A percentile compares a stretch with the other conserved stretches of the same genome.
These are phyloP conservation scores for Catharus minimus DNA, from an alignment of 2,113 vertebrate genomes.

Conservation along the genomic window DNA sequence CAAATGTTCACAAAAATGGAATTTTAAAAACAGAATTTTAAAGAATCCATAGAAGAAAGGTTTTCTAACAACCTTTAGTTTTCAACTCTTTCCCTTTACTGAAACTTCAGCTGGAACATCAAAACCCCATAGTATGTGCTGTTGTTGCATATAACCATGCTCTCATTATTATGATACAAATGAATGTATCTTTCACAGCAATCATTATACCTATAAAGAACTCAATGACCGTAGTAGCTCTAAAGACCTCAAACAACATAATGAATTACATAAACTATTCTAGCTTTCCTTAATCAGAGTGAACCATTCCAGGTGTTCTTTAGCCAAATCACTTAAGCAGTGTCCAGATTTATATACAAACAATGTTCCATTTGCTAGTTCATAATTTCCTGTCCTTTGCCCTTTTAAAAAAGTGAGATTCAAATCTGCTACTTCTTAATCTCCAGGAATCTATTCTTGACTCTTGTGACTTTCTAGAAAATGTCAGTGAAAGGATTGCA, in stretches of 20 bases:
- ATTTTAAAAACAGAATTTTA: background rate
- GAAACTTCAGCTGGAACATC: background rate
- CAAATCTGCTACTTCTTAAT: constrained; percentile 11
- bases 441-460: constrained; percentile 6
- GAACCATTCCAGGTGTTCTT: constrained; percentile 47
- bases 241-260: background rate
- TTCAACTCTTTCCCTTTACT: background rate
- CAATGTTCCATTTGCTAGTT: constrained; percentile 49
- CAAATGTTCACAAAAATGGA: background rate
- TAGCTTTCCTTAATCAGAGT: background rate
- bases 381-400: constrained; percentile 37
- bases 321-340: constrained; percentile 31
- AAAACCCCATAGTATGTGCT: background rate
- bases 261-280: constrained; percentile 9
- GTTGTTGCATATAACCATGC: background rate
- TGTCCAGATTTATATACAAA: constrained; percentile 42
- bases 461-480: constrained; percentile 8
- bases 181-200: background rate
- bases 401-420: background rate
- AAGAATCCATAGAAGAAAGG: background rate
- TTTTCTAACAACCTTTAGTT: background rate
- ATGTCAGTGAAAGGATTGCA: background rate
- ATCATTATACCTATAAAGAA: background rate
- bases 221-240: background rate
- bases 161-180: background rate